Evolutionary conservation across 2,797 vertebrate species (phyloP).

Genomic region (Etheostoma nigrum): DNA sequence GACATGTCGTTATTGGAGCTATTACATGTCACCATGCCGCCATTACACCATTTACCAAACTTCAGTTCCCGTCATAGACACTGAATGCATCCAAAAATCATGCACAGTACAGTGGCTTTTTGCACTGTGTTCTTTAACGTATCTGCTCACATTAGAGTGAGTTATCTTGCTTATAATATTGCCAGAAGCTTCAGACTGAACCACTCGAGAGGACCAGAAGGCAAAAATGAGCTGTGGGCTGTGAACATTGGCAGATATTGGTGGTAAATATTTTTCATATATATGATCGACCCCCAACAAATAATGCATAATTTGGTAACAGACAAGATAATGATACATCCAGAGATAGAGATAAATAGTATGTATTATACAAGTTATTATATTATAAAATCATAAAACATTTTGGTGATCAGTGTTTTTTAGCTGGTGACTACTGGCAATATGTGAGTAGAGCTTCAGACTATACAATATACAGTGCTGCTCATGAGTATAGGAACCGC

Average conservation of each 20-base stretch:
- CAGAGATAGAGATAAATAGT: no score
- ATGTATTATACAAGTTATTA: no score
- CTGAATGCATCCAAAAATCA: not conserved
- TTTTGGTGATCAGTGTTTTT: no score
- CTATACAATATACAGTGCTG: no score
- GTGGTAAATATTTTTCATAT: no score
- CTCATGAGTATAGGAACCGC: no score
- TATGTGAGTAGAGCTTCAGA: no score
- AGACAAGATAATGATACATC: not conserved
- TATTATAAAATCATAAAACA: no score
- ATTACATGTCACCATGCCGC: not conserved
- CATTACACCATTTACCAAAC: not conserved
- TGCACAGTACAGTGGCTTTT: not conserved
- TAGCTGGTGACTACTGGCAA: not conserved
- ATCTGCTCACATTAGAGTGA: not conserved
- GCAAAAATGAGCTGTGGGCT: no score
- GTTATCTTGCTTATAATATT: not conserved
- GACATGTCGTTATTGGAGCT: not conserved
- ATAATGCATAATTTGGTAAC: no score
- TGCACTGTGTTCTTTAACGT: not conserved
- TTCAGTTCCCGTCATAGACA: not conserved
- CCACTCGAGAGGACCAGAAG: not conserved
- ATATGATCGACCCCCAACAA: no score
- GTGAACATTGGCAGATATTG: no score
- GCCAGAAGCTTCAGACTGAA: not conserved